Percentiles rank a stretch among this genome's conserved stretches.
Conservation (phyloP, 2,888 invertebrate genomes). For the Nasonia oneida region DNA sequence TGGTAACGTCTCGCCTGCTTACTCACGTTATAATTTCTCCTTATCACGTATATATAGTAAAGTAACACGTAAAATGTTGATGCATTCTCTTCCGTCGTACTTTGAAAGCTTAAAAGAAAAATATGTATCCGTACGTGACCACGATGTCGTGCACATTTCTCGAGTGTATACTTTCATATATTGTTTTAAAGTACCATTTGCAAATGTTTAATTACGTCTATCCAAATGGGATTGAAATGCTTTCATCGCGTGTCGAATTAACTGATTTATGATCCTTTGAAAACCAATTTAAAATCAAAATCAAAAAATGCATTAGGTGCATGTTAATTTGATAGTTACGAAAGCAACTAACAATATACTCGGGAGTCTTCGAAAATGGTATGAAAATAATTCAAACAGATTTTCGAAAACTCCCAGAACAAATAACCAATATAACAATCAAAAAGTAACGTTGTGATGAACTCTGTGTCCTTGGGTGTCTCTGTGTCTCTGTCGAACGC, state of each 20-base stretch:
- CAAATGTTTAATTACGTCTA: slow-evolving; percentile 42
- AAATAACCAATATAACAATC: not conserved
- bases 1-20: slow-evolving; percentile 37
- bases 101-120: not conserved
- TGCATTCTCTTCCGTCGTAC: not conserved
- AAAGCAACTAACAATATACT: not conserved
- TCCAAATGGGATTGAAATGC: not conserved
- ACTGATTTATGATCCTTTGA: not conserved
- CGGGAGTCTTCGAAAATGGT: not conserved
- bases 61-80: slow-evolving; percentile 28
- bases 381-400: not conserved
- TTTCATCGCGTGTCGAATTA: slow-evolving; percentile 29
- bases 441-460: slow-evolving; percentile 36
- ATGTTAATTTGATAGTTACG: slow-evolving; percentile 20
- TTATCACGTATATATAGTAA: slow-evolving; percentile 37
- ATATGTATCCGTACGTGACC: not conserved
- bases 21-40: slow-evolving; percentile 44
- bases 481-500: slow-evolving; percentile 40
- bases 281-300: not conserved
- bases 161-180: not conserved
- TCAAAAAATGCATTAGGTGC: not conserved
- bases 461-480: slow-evolving; percentile 50
- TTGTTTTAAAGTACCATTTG: slow-evolving; percentile 23
- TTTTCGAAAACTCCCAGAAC: not conserved
- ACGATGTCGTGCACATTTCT: not conserved